Conservation (phyloP, 2,888 invertebrate species). For the Lysandra bellargus region DNA sequence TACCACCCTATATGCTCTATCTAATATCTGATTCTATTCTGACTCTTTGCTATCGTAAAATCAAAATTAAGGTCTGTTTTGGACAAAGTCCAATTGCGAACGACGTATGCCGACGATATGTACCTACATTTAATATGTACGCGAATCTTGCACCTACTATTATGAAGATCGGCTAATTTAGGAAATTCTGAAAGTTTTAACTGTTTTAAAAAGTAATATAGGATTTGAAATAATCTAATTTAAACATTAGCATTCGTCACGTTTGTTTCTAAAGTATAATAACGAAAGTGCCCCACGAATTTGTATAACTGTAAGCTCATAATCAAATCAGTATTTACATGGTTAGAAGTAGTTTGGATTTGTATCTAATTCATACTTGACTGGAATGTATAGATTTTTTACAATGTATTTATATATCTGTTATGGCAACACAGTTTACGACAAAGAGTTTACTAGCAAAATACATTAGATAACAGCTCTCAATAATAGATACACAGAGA, state of each 20-base stretch:
- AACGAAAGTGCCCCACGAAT: conserved; percentile 73
- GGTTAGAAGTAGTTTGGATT: conserved; percentile 66
- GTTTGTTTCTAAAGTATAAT: conserved; percentile 50
- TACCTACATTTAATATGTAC: neutral
- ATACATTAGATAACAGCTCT: neutral
- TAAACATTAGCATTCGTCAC: conserved; percentile 47
- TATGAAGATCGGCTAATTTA: too few species aligned
- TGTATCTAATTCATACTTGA: conserved; percentile 56
- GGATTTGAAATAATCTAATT: neutral
- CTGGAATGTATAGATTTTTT: conserved; percentile 59
- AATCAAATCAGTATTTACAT: conserved; percentile 64
- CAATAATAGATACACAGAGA: too few species aligned
- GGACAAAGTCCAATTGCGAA: neutral
- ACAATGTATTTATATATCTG: conserved; percentile 45
- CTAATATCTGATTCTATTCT: too few species aligned
- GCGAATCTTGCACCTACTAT: too few species aligned
- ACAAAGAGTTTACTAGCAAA: neutral
- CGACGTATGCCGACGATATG: neutral
- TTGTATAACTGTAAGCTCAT: conserved; percentile 66
- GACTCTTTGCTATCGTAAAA: too few species aligned
- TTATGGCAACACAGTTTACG: conserved; percentile 46
- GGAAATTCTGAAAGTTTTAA: neutral
- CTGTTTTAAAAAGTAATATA: neutral
- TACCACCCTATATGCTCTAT: too few species aligned
- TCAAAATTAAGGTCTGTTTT: neutral